These are phyloP conservation scores for Bombus soroeensis DNA, from an alignment of 1,140 invertebrate genomes.

Conservation along the genomic window DNA sequence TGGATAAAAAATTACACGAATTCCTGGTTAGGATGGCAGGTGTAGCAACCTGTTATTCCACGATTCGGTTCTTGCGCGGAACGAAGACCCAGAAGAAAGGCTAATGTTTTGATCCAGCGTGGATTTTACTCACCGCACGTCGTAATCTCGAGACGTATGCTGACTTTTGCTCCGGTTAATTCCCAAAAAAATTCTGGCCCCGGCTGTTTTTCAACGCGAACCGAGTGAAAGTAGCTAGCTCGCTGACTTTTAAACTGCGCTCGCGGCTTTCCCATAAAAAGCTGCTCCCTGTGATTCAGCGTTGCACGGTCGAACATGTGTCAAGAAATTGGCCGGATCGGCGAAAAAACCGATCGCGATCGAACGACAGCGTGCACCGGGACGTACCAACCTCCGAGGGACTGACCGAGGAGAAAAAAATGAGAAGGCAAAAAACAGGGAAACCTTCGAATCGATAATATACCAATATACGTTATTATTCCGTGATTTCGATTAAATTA, in stretches of 20 bases:
- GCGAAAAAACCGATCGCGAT: slow-evolving; percentile 50
- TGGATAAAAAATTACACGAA: slow-evolving; percentile 53
- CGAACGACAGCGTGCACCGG: slow-evolving; percentile 24
- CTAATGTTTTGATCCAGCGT: slow-evolving; percentile 60
- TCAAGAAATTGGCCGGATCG: slow-evolving; percentile 62
- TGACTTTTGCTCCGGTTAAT: slow-evolving; percentile 61
- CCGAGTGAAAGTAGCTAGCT: slow-evolving; percentile 59
- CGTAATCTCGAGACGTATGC: slow-evolving; percentile 51
- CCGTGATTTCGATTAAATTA: slow-evolving; percentile 21
- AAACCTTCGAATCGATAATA: slow-evolving; percentile 32
- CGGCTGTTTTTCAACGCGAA: slow-evolving; percentile 57
- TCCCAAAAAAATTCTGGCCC: slow-evolving; percentile 66
- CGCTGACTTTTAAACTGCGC: slow-evolving; percentile 67
- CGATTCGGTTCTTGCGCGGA: slow-evolving; percentile 51
- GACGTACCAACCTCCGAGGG: slow-evolving; percentile 26
- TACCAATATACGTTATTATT: slow-evolving; percentile 20
- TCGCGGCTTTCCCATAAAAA: slow-evolving; percentile 55
- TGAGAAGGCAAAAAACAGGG: not conserved
- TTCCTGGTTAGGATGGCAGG: slow-evolving; percentile 54
- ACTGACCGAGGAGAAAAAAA: not conserved
- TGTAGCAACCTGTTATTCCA: slow-evolving; percentile 65
- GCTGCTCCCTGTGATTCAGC: slow-evolving; percentile 52
- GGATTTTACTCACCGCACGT: slow-evolving; percentile 54
- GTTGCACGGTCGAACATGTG: slow-evolving; percentile 62
- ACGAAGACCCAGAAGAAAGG: slow-evolving; percentile 36